These are phyloP conservation scores for Malthinus flaveolus DNA, from an alignment of 2,888 invertebrate genomes.

Conservation along the genomic window DNA sequence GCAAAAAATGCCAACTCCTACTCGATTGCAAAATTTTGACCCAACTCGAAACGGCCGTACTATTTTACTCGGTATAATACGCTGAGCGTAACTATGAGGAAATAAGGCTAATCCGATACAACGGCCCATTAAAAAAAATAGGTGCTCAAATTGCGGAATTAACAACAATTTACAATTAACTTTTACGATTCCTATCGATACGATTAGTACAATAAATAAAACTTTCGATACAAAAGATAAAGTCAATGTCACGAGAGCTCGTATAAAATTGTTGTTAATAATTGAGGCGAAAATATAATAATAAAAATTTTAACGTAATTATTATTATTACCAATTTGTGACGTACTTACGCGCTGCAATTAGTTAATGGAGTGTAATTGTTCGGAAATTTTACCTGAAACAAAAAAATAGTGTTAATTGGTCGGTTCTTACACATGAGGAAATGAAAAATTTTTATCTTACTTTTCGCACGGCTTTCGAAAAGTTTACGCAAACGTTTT, in stretches of 20 bases:
- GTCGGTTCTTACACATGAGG: no score
- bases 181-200: slow-evolving; percentile 18
- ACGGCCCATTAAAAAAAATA: no score
- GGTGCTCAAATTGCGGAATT: slow-evolving; percentile 25
- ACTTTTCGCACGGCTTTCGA: no score
- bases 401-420: slow-evolving; percentile 1
- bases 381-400: slow-evolving; percentile 9
- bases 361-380: background rate
- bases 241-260: slow-evolving; percentile 9
- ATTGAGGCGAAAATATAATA: slow-evolving; percentile 5
- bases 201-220: background rate
- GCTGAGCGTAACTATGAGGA: no score
- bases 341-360: slow-evolving; percentile 7
- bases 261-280: slow-evolving; percentile 6
- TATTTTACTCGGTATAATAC: no score
- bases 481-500: no score
- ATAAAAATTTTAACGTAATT: background rate
- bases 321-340: slow-evolving; percentile 1
- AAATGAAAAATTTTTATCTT: no score
- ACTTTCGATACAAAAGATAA: slow-evolving; percentile 1
- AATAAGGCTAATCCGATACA: no score
- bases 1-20: no score
- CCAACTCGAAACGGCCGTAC: no score
- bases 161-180: slow-evolving; percentile 25
- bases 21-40: no score